A percentile compares a stretch with the other conserved stretches of the same genome.
Evolutionary conservation across 2,113 vertebrate species (phyloP).

Genomic region (Ondatra zibethicus): DNA sequence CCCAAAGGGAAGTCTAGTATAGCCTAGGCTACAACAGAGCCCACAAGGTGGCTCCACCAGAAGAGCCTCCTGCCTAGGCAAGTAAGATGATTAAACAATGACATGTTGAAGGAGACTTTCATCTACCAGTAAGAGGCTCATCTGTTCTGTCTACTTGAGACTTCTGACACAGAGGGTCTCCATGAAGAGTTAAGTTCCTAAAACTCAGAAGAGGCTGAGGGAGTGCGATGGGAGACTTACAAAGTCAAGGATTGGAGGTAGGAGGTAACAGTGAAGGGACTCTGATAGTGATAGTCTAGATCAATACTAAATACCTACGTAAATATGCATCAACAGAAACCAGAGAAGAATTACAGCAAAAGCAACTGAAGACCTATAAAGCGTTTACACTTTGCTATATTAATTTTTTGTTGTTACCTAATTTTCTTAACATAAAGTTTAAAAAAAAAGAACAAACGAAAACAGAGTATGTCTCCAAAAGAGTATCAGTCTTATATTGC

Average conservation of each 20-base stretch:
- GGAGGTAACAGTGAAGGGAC: constrained; percentile 35
- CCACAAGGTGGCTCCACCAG: not conserved
- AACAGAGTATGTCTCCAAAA: not conserved
- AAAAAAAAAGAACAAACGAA: not conserved
- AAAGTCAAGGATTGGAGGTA: not conserved
- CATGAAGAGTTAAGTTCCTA: not conserved
- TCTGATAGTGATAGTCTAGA: not conserved
- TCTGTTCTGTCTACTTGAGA: not conserved
- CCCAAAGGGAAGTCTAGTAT: not conserved
- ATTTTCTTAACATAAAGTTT: not conserved
- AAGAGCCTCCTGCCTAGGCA: not conserved
- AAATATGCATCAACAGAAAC: not conserved
- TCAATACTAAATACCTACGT: not conserved
- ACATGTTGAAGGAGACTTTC: not conserved
- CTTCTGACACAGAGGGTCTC: not conserved
- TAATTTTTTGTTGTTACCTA: constrained; percentile 38
- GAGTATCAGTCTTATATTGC: not conserved
- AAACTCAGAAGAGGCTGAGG: not conserved
- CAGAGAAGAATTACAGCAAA: constrained; percentile 12
- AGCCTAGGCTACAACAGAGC: not conserved
- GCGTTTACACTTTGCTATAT: not conserved
- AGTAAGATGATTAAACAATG: not conserved
- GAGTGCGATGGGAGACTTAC: not conserved
- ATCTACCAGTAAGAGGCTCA: not conserved
- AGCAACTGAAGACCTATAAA: constrained; percentile 31